These are phyloP conservation scores for Gobius niger DNA, from an alignment of 2,113 vertebrate genomes.

Conservation along the genomic window DNA sequence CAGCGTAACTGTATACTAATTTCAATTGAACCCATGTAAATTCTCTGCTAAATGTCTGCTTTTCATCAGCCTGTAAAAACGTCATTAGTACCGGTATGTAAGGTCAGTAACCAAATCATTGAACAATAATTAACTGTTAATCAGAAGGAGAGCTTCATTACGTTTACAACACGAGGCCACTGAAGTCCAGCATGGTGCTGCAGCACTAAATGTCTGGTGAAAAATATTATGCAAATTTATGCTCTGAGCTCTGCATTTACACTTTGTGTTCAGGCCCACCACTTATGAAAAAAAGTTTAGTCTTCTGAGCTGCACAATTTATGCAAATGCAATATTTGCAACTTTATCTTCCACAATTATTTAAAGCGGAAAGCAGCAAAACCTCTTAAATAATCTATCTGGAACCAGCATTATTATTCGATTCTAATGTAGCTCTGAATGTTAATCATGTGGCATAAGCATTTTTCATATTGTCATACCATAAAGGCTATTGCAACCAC, in stretches of 20 bases:
- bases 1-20: neutral
- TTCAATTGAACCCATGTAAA: neutral
- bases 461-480: too few relatives aligned
- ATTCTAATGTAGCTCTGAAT: too few relatives aligned
- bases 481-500: too few relatives aligned
- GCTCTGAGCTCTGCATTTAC: neutral
- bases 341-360: neutral
- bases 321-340: neutral
- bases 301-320: neutral
- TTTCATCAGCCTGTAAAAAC: neutral
- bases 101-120: constrained; percentile 4
- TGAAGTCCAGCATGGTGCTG: neutral
- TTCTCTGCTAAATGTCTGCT: neutral
- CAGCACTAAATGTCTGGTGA: neutral
- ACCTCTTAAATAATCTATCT: neutral
- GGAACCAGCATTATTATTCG: neutral
- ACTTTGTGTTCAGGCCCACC: neutral
- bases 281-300: neutral
- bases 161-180: neutral
- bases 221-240: constrained; percentile 1
- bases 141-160: neutral
- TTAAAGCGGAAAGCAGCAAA: neutral
- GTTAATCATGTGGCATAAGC: too few relatives aligned
- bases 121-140: constrained; percentile 3
- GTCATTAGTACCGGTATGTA: neutral